Evolutionary conservation across 64 coral and sea anemone species (phyloP).

Genomic region (Cladopsammia gracilis): DNA sequence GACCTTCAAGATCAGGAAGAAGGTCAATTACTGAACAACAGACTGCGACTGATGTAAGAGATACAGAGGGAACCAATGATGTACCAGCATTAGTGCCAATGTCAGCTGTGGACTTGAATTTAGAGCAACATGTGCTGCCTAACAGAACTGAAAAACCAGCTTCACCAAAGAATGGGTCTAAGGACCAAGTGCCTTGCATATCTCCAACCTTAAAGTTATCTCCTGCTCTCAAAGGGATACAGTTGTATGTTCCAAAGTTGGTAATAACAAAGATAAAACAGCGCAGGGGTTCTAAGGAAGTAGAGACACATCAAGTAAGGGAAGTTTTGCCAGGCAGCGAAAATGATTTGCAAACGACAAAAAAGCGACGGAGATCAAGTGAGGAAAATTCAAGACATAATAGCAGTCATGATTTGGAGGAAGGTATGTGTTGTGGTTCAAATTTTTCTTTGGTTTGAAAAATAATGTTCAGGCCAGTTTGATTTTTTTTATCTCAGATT

Average conservation of each 20-base stretch:
- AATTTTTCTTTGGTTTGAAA: neutral
- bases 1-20: conserved; percentile 36
- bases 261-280: conserved; percentile 94
- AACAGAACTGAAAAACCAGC: conserved; percentile 11
- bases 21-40: conserved; percentile 62
- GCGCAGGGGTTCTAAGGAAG: conserved; percentile 85
- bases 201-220: conserved; percentile 4
- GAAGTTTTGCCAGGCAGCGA: conserved; percentile 76
- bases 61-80: conserved; percentile 37
- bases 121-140: neutral
- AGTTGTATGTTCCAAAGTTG: conserved; percentile 94
- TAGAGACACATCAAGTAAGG: conserved; percentile 92
- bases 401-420: conserved; percentile 63
- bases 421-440: conserved; percentile 54
- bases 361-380: conserved; percentile 75
- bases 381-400: conserved; percentile 47
- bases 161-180: neutral
- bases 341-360: conserved; percentile 51
- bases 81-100: conserved; percentile 50
- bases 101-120: conserved; percentile 36
- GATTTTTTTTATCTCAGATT: too few relatives aligned
- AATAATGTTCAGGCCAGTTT: too few relatives aligned
- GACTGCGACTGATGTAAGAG: neutral
- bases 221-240: conserved; percentile 75
- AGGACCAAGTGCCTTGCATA: neutral